Percentiles rank a stretch among this genome's conserved stretches.
Evolutionary conservation across 1,140 invertebrate genomes (phyloP).

Genomic region (Archegozetes longisetosus): DNA sequence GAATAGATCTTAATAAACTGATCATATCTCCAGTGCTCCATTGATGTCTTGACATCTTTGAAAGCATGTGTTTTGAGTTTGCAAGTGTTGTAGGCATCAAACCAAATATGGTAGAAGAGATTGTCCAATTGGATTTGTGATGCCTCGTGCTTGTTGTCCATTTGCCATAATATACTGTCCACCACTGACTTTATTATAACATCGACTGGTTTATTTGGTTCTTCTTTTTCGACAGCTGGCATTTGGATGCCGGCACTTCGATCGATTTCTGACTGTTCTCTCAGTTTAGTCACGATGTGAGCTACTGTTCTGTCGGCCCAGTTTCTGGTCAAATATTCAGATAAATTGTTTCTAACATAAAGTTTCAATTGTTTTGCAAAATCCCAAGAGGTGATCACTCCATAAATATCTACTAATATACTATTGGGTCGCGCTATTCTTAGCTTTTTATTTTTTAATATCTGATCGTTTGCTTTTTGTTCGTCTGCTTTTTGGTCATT

Average conservation of each 20-base stretch:
- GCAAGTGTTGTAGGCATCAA: background rate
- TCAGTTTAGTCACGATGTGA: background rate
- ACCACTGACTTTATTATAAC: background rate
- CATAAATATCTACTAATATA: conserved; percentile 12
- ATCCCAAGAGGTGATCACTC: conserved; percentile 7
- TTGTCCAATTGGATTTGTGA: background rate
- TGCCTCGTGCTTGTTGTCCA: background rate
- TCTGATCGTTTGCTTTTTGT: too few relatives aligned
- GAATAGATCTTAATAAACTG: conserved; percentile 15
- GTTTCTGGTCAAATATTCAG: conserved; percentile 3
- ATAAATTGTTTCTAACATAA: conserved; percentile 2
- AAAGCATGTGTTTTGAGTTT: conserved; percentile 8
- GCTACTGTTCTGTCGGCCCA: background rate
- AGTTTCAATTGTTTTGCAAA: conserved; percentile 1
- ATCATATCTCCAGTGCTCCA: conserved; percentile 8
- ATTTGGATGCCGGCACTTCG: background rate
- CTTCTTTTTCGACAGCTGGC: background rate
- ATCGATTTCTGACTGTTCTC: background rate
- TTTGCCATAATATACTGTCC: background rate
- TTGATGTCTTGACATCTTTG: background rate
- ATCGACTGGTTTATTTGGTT: background rate
- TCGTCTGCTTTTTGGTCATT: too few relatives aligned
- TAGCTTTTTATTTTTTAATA: background rate
- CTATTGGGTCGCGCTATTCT: background rate
- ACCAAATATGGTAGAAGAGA: conserved; percentile 7